These are phyloP conservation scores for Desmophyllum pertusum DNA, from an alignment of 92 coral and sea anemone species.

Conservation along the genomic window DNA sequence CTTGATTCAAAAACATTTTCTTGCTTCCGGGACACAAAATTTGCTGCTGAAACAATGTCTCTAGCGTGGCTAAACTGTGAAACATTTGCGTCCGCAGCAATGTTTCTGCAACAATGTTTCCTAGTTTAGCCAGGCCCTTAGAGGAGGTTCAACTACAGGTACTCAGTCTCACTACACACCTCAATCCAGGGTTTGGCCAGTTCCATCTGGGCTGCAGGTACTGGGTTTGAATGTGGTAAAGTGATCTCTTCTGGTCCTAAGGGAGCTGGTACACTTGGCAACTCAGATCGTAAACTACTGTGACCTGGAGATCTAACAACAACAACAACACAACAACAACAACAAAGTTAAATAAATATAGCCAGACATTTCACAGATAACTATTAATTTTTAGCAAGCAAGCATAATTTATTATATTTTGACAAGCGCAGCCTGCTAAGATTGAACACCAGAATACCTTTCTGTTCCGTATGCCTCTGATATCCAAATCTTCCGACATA, in stretches of 20 bases:
- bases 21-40: too few relatives aligned
- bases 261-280: constrained; percentile 80
- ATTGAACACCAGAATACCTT: constrained; percentile 23
- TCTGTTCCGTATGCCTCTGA: constrained; percentile 31
- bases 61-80: too few relatives aligned
- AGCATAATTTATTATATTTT: not conserved
- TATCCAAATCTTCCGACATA: constrained; percentile 87
- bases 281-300: constrained; percentile 56
- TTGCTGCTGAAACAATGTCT: too few relatives aligned
- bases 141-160: too few relatives aligned
- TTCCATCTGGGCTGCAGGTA: constrained; percentile 86
- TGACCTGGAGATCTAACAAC: constrained; percentile 30
- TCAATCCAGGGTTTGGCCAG: constrained; percentile 96
- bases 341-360: not conserved
- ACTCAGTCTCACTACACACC: constrained; percentile 53
- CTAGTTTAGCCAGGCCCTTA: too few relatives aligned
- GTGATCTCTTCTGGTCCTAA: constrained; percentile 88
- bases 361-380: not conserved
- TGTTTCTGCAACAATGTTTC: too few relatives aligned
- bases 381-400: not conserved
- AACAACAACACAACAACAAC: not conserved
- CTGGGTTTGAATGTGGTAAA: constrained; percentile 90
- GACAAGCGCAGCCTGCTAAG: not conserved
- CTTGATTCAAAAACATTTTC: too few relatives aligned
- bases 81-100: too few relatives aligned